Conservation (phyloP, 2,888 invertebrate species). For the Hydrotaea diabolus region DNA sequence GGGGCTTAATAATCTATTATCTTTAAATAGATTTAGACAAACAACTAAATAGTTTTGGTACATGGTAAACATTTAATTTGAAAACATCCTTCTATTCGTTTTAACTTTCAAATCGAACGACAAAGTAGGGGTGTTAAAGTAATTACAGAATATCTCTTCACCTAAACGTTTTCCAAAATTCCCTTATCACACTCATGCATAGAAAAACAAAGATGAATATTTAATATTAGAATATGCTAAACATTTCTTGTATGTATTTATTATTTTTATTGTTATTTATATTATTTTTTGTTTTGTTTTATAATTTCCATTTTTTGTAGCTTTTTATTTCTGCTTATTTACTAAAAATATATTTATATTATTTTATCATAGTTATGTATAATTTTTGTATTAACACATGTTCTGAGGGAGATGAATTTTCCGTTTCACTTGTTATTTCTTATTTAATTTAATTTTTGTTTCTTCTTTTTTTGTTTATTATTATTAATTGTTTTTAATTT, state of each 20-base stretch:
- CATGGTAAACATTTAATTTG: too few species aligned
- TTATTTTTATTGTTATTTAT: constrained; percentile 41
- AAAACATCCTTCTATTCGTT: too few species aligned
- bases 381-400: constrained; percentile 23
- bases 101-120: too few species aligned
- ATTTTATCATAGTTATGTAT: not conserved
- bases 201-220: constrained; percentile 24
- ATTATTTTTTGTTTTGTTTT: not conserved
- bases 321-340: constrained; percentile 39
- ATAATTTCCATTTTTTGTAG: constrained; percentile 52
- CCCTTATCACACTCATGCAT: too few species aligned
- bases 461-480: too few species aligned
- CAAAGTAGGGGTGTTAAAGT: too few species aligned
- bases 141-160: too few species aligned
- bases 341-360: constrained; percentile 35
- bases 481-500: constrained; percentile 19
- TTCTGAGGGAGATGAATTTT: constrained; percentile 14
- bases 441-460: constrained; percentile 52
- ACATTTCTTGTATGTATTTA: constrained; percentile 46
- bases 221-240: constrained; percentile 66
- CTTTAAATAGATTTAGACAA: too few species aligned
- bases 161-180: too few species aligned
- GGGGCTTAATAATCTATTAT: too few species aligned
- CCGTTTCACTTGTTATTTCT: constrained; percentile 7
- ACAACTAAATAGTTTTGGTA: too few species aligned